Percentiles rank a stretch among this genome's conserved stretches.
Evolutionary conservation across 2,113 vertebrate species (phyloP).

Genomic region (Protomyctophum bolini): DNA sequence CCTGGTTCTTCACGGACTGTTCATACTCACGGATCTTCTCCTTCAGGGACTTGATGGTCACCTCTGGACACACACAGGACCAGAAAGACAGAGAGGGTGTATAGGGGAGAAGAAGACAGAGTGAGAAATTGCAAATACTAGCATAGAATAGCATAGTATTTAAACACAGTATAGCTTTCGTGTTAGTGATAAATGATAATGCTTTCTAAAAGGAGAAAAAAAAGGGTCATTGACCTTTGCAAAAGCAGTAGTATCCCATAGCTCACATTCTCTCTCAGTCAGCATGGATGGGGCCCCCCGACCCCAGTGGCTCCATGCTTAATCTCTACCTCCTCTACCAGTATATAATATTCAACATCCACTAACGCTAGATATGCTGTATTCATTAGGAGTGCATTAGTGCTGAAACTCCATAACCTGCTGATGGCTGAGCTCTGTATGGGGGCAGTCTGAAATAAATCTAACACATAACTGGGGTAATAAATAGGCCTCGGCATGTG

Average conservation of each 20-base stretch:
- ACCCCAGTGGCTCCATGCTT: constrained; percentile 40
- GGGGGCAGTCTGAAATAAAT: constrained; percentile 70
- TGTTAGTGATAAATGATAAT: constrained; percentile 39
- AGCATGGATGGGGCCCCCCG: constrained; percentile 35
- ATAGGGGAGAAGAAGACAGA: constrained; percentile 5
- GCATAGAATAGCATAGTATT: not conserved
- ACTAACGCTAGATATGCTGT: constrained; percentile 59
- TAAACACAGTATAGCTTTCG: constrained; percentile 1
- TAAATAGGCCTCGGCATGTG: constrained; percentile 58
- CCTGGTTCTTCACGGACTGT: constrained; percentile 95
- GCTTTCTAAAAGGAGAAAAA: not conserved
- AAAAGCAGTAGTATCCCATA: constrained; percentile 44
- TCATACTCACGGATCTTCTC: constrained; percentile 99
- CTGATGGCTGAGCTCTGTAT: constrained; percentile 59
- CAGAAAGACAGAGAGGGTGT: constrained; percentile 28
- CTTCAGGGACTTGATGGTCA: constrained; percentile 98
- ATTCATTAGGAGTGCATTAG: constrained; percentile 74
- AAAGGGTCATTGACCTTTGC: constrained; percentile 39
- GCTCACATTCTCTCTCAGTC: constrained; percentile 52
- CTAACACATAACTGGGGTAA: constrained; percentile 74
- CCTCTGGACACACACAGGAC: constrained; percentile 78
- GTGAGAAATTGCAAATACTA: not conserved
- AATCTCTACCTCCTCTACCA: constrained; percentile 57
- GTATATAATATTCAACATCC: constrained; percentile 50
- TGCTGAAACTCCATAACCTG: constrained; percentile 68